Evolutionary conservation across 1,140 invertebrate species (phyloP).

Genomic region (Pseudomyrmex sp.): DNA sequence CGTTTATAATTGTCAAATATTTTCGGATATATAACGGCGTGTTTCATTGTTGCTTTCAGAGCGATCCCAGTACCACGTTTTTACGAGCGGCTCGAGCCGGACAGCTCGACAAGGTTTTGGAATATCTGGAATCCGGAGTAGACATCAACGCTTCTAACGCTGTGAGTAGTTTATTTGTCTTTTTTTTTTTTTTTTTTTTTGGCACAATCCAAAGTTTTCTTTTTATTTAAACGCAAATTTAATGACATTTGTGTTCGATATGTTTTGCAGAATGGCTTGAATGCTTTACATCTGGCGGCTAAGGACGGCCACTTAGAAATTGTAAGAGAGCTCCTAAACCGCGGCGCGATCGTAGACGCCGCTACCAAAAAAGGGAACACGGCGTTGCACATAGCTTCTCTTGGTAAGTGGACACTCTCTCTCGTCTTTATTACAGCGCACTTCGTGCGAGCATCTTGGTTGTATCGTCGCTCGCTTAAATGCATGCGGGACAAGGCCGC

Average conservation of each 20-base stretch:
- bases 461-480: slow-evolving; percentile 30
- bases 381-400: slow-evolving; percentile 99
- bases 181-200: neutral
- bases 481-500: slow-evolving; percentile 47
- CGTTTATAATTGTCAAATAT: neutral
- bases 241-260: neutral
- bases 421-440: neutral
- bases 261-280: slow-evolving; percentile 95
- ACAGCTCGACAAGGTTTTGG: slow-evolving; percentile 97
- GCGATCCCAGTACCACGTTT: slow-evolving; percentile 93
- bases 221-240: neutral
- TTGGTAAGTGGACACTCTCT: slow-evolving; percentile 86
- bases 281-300: slow-evolving; percentile 98
- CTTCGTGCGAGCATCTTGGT: neutral
- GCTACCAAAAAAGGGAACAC: slow-evolving; percentile 99
- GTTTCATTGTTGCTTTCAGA: slow-evolving; percentile 87
- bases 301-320: slow-evolving; percentile 99
- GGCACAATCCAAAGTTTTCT: neutral
- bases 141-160: slow-evolving; percentile 99
- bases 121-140: slow-evolving; percentile 96
- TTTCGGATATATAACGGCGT: neutral
- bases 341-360: slow-evolving; percentile 97
- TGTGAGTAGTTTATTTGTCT: slow-evolving; percentile 87
- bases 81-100: slow-evolving; percentile 98
- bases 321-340: slow-evolving; percentile 95